Conservation (phyloP, 2,113 vertebrate species). For the Athene noctua region DNA sequence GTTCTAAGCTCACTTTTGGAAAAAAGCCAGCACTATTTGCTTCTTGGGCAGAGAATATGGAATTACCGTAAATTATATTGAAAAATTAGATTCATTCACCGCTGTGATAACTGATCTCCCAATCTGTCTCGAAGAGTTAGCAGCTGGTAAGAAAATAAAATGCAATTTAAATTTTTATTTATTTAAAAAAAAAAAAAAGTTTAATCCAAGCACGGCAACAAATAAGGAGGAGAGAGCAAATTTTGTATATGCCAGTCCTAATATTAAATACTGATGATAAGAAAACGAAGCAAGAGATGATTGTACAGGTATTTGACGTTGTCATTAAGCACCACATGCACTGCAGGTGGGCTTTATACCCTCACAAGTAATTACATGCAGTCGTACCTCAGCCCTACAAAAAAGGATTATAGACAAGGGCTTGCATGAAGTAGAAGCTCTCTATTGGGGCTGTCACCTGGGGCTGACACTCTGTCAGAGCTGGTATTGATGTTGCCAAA, state of each 20-base stretch:
- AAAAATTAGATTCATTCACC: conserved; percentile 84
- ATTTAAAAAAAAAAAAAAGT: background rate
- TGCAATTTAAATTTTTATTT: conserved; percentile 72
- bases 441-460: background rate
- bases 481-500: background rate
- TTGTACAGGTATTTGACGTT: background rate
- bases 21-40: conserved; percentile 68
- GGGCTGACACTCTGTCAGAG: background rate
- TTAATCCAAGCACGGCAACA: conserved; percentile 61
- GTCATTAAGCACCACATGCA: background rate
- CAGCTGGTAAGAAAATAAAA: conserved; percentile 82
- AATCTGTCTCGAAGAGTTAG: conserved; percentile 77
- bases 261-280: conserved; percentile 7
- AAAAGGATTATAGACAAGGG: background rate
- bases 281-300: background rate
- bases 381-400: background rate
- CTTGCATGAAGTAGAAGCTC: background rate
- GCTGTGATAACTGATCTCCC: conserved; percentile 83
- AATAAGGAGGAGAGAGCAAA: conserved; percentile 53
- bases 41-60: conserved; percentile 76
- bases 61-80: conserved; percentile 82
- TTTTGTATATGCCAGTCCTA: conserved; percentile 51
- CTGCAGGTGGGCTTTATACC: background rate
- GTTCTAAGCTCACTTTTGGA: conserved; percentile 47
- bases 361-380: background rate